Percentiles rank a stretch among this genome's conserved stretches.
phyloP scores from a whole-genome alignment of 1,140 invertebrate species.

The Vollenhovia emeryi region DNA sequence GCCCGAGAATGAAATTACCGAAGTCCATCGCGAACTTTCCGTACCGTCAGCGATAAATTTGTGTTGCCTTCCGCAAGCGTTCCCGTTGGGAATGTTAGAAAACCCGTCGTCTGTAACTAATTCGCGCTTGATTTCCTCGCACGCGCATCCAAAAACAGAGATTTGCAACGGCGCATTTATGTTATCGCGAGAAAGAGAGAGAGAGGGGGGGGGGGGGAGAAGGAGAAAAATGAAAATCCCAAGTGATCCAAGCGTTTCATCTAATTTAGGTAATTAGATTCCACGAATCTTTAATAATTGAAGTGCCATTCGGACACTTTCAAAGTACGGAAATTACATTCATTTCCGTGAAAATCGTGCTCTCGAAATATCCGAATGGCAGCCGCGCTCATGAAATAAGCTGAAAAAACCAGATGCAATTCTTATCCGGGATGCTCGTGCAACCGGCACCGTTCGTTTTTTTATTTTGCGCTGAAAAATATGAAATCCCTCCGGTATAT shows the following conservation, averaged over 20 bases:
- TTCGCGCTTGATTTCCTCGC: slow-evolving; percentile 4
- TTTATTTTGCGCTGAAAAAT: slow-evolving; percentile 24
- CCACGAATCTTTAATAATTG: slow-evolving; percentile 18
- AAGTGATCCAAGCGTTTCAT: background rate
- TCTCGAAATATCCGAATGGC: slow-evolving; percentile 1
- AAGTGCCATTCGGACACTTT: background rate
- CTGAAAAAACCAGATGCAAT: slow-evolving; percentile 38
- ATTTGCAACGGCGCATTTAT: background rate
- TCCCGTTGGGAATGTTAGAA: background rate
- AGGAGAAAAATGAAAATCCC: background rate
- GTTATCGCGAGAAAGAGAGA: background rate
- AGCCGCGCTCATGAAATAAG: slow-evolving; percentile 3
- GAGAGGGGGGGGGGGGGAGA: no score
- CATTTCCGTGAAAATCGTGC: slow-evolving; percentile 26
- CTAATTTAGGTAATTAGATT: slow-evolving; percentile 24
- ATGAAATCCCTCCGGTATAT: slow-evolving; percentile 8
- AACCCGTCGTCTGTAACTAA: background rate
- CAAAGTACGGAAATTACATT: slow-evolving; percentile 22
- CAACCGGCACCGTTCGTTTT: background rate
- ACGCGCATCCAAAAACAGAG: background rate
- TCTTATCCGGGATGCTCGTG: slow-evolving; percentile 30
- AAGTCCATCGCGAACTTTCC: slow-evolving; percentile 58
- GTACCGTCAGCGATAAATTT: slow-evolving; percentile 18
- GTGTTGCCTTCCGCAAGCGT: slow-evolving; percentile 15
- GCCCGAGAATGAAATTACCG: slow-evolving; percentile 66